Base-by-base conservation (phyloP, 2,888 invertebrate species). In the Prosopocoilus inquinatus region DNA sequence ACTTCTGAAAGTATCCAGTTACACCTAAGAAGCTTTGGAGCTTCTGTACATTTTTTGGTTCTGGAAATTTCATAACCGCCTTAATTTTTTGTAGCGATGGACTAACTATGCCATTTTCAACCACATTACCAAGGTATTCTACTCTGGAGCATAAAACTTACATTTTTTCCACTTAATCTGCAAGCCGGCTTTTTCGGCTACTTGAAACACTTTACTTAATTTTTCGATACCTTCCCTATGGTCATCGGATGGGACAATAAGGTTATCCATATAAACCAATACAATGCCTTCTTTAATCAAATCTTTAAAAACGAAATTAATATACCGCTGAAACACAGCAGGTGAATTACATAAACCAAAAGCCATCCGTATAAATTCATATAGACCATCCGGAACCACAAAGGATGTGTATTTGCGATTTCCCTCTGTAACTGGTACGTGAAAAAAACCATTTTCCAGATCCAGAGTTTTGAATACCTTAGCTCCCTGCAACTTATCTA, bases 1-100 rank as follows among this genome's bases (percentile, higher is more conserved):
- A n/a, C n/a, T n/a, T n/a, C n/a, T n/a, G 55, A 72, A 73, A 75
- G 61, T 72, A 72, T 16, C 68, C 68, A 0, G 70, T 69, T 4
- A 75, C 46, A 3, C 71, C 71, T 8, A 74, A 51, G 56, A 73
- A 72, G 43, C 67, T 65, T 51, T 69, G 67, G 1, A 72, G 43
- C 20, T 70, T 58, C 41, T 69, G 69, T 1, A 55, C 35, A 3
- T 50, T 63, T 44, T 11, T 67, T 0, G 71, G 72, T 16, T 55
- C 56, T 9, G 70, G 69, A 61, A 69, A 71, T 3, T 11, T 2
- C 36, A 11, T 11, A 36, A 36, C 2, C 3, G 36, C 39, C n/a
- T n/a, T 11, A 2, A 28, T 50, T 33, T 51, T 51, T 8, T 1
- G 16, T 1, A n/a, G n/a, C n/a, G n/a, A n/a, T n/a, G n/a, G n/a